These are phyloP conservation scores for Neuroscelio doddi DNA, from an alignment of 2,888 invertebrate genomes.

Conservation along the genomic window DNA sequence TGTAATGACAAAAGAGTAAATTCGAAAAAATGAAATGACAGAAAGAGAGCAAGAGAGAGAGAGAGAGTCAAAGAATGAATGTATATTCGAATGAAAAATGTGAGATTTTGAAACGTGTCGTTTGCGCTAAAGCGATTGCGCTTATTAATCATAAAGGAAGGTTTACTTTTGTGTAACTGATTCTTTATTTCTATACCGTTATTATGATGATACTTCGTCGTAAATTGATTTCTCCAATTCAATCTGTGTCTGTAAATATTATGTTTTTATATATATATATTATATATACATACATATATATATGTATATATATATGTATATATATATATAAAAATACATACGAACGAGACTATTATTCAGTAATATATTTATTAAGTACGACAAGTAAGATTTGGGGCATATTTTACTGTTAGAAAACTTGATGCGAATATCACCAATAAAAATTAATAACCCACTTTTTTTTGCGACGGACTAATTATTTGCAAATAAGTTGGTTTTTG, in stretches of 20 bases:
- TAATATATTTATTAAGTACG: conserved; percentile 67
- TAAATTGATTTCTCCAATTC: conserved; percentile 55
- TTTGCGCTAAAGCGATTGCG: conserved; percentile 62
- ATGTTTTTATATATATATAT: conserved; percentile 63
- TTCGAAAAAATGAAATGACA: conserved; percentile 5
- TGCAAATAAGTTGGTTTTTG: not conserved
- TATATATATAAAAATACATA: too few species aligned
- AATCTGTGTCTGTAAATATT: conserved; percentile 66
- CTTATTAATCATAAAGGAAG: conserved; percentile 65
- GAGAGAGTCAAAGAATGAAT: conserved; percentile 4
- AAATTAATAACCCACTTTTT: conserved; percentile 31
- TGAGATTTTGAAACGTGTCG: conserved; percentile 49
- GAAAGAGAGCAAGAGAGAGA: too few species aligned
- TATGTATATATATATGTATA: conserved; percentile 63
- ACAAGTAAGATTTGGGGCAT: conserved; percentile 65
- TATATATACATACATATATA: conserved; percentile 64
- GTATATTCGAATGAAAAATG: conserved; percentile 19
- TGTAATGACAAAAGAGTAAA: conserved; percentile 25
- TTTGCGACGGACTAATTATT: not conserved
- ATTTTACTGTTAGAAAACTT: conserved; percentile 54
- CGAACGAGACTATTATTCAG: conserved; percentile 48
- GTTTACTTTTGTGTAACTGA: conserved; percentile 61
- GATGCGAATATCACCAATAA: conserved; percentile 29
- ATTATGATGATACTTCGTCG: conserved; percentile 48
- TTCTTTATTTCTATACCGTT: conserved; percentile 60